Evolutionary conservation across 2,113 vertebrate genomes (phyloP).

Genomic region (Raja brachyura): DNA sequence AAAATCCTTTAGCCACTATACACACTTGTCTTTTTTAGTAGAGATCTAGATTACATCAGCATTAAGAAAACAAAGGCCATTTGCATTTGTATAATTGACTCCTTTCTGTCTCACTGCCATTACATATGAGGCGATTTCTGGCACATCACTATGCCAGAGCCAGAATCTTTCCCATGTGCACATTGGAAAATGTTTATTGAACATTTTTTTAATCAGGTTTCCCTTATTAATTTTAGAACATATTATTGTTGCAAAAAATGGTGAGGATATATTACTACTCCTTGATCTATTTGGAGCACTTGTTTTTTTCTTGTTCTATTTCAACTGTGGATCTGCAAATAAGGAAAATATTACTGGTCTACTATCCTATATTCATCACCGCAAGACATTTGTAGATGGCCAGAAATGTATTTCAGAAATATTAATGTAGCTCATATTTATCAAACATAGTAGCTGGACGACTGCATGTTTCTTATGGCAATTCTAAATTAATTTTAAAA

Average conservation of each 20-base stretch:
- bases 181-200: background rate
- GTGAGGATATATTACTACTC: background rate
- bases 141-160: background rate
- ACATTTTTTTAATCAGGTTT: background rate
- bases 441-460: background rate
- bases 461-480: background rate
- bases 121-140: background rate
- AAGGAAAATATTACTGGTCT: background rate
- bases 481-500: background rate
- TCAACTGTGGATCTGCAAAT: background rate
- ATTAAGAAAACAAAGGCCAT: background rate
- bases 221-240: background rate
- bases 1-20: too few species aligned
- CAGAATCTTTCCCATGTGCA: background rate
- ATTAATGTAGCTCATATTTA: background rate
- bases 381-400: constrained; percentile 17
- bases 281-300: background rate
- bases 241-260: background rate
- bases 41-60: background rate
- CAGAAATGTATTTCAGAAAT: constrained; percentile 6
- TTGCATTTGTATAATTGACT: background rate
- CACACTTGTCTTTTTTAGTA: background rate
- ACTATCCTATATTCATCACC: background rate
- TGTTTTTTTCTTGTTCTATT: background rate
- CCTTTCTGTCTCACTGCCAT: background rate